These are phyloP conservation scores for Eristalis arbustorum DNA, from an alignment of 2,888 invertebrate species.

Conservation along the genomic window DNA sequence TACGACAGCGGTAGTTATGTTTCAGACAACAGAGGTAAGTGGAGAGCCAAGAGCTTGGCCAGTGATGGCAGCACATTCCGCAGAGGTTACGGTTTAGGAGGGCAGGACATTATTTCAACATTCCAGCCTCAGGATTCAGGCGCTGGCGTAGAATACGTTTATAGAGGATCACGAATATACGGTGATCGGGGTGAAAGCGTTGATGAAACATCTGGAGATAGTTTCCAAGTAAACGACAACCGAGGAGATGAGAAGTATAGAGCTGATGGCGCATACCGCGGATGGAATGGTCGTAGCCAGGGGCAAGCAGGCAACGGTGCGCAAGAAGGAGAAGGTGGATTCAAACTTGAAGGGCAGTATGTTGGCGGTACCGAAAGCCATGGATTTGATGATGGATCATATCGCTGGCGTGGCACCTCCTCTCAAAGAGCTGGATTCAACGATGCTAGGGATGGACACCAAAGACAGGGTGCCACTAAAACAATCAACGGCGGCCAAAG, in stretches of 20 bases:
- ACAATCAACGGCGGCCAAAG: not conserved
- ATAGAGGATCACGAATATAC: not conserved
- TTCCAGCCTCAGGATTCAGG: not conserved
- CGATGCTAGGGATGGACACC: not conserved
- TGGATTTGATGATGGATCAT: no score
- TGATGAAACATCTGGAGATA: not conserved
- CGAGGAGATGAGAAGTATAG: slow-evolving; percentile 12
- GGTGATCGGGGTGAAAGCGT: not conserved
- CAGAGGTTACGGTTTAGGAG: slow-evolving; percentile 50
- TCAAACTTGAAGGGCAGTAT: not conserved
- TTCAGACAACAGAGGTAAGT: slow-evolving; percentile 27
- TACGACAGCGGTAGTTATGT: slow-evolving; percentile 11
- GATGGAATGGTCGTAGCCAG: slow-evolving; percentile 13
- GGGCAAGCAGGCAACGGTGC: not conserved
- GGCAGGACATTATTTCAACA: slow-evolving; percentile 30
- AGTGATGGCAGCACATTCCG: slow-evolving; percentile 14
- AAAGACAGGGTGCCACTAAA: not conserved
- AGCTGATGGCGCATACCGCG: not conserved
- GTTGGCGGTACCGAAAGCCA: no score
- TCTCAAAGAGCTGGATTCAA: not conserved
- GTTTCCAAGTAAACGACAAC: not conserved
- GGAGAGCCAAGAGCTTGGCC: slow-evolving; percentile 41
- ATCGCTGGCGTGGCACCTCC: not conserved
- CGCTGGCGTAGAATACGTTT: not conserved
- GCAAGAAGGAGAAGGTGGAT: not conserved